phyloP scores from a whole-genome alignment of 2,113 vertebrate genomes.

The Zingel zingel region DNA sequence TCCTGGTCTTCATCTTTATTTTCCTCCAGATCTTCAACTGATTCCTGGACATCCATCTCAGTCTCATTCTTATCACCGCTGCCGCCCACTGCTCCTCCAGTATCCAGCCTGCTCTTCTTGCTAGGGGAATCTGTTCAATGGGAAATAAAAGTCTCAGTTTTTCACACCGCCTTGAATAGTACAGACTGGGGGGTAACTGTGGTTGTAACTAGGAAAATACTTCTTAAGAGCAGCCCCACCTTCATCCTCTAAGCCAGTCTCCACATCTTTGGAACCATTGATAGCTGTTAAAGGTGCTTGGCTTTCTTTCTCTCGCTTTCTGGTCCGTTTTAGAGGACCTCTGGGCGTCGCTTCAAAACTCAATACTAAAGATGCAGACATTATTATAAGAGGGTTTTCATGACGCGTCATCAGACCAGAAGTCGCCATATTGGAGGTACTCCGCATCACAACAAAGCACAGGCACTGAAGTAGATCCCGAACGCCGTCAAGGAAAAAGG shows the following conservation, averaged over 20 bases:
- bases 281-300: constrained; percentile 7
- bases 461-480: no score
- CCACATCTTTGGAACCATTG: constrained; percentile 51
- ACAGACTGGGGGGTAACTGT: background rate
- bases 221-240: constrained; percentile 37
- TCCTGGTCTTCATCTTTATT: constrained; percentile 47
- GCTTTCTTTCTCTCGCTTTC: background rate
- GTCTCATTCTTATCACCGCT: constrained; percentile 24
- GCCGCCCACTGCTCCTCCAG: background rate
- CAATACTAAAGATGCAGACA: background rate
- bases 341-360: constrained; percentile 53
- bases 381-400: no score
- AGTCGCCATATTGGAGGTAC: no score
- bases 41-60: constrained; percentile 66
- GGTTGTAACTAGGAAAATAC: background rate
- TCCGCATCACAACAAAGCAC: no score
- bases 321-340: constrained; percentile 62
- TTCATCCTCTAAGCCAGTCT: constrained; percentile 46
- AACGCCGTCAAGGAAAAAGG: no score
- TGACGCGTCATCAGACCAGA: no score
- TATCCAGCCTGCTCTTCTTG: constrained; percentile 57
- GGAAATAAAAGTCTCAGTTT: background rate
- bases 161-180: background rate
- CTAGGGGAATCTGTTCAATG: constrained; percentile 42
- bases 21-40: constrained; percentile 17